Conservation (phyloP, 2,888 invertebrate species). For the Eristalinus sepulchralis region DNA sequence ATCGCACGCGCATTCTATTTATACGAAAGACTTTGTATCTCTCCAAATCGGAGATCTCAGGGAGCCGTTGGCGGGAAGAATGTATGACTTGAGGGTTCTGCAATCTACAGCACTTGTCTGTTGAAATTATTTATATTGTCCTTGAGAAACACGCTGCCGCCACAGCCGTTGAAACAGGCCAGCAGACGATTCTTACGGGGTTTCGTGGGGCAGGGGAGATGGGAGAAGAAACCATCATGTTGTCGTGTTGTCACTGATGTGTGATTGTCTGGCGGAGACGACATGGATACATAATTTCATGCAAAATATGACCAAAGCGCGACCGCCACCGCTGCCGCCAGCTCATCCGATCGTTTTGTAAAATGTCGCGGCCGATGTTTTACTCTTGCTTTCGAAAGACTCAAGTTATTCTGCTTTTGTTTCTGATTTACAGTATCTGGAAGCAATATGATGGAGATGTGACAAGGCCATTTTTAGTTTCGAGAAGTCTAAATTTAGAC, state of each 20-base stretch:
- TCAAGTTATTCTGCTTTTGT: background rate
- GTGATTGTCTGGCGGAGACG: constrained; percentile 57
- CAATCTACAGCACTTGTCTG: constrained; percentile 48
- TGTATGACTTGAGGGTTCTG: background rate
- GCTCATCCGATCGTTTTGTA: constrained; percentile 22
- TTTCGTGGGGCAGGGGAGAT: background rate
- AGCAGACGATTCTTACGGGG: background rate
- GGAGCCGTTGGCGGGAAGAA: background rate
- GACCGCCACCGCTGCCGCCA: background rate
- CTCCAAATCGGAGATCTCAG: constrained; percentile 52
- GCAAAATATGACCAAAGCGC: constrained; percentile 49
- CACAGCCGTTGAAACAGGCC: constrained; percentile 22
- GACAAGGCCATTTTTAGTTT: constrained; percentile 29
- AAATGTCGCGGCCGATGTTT: constrained; percentile 63
- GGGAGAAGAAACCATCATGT: constrained; percentile 23
- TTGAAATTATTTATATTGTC: constrained; percentile 66
- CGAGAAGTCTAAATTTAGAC: constrained; percentile 27
- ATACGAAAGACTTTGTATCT: constrained; percentile 26
- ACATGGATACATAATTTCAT: constrained; percentile 64
- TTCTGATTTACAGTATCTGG: constrained; percentile 37
- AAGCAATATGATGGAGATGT: constrained; percentile 49
- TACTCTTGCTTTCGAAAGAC: constrained; percentile 7
- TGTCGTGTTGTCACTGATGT: constrained; percentile 35
- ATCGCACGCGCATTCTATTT: constrained; percentile 53
- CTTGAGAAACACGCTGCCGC: constrained; percentile 53